Evolutionary conservation across 2,888 invertebrate genomes (phyloP), one percentile per base, ranked within the genome.

Genomic region (Hesperia comma): DNA sequence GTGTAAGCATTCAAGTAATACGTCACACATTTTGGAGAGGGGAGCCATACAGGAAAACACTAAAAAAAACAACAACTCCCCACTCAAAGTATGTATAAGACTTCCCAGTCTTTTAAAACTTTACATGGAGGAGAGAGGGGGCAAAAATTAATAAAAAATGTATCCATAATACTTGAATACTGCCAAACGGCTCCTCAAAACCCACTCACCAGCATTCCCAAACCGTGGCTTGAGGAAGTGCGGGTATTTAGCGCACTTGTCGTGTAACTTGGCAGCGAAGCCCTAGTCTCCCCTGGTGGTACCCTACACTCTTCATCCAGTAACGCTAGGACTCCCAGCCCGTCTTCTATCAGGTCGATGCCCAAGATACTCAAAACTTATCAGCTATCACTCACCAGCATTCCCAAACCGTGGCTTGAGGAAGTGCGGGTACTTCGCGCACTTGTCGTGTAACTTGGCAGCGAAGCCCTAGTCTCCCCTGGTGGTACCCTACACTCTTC

Each of bases 241-340:
- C 51, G 95, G 95, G 79, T 95, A 97, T 77, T 95, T 95, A 15
- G 90, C 90, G 81, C 99, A 99, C 83, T 98, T 97, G 51, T 95
- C 94, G 79, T 98, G 97, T 14, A 99, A 88, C 83, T 99, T 99
- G 75, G 96, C 95, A 1, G 96, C 97, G 97, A 99, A 99, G 21
- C 98, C 98, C 55, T 94, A 94, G 82, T 99, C 99, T 0, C 96
- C 96, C 40, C 99, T 99, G 85, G 97, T 0, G 99, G 99, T 95
- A 99, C 98, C 79, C 97, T 95, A 88, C 99, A 99, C 90, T 99
- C 99, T 85, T 99, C 99, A 87, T 99, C 99, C 41, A 99, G 90
- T 3, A 99, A 93, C 88, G 98, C 99, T 26, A 99, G 94, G 70
- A 99, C 96, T 0, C 99, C 99, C 17, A 99, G 93, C 76, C 97